Evolutionary conservation across 1,140 invertebrate species (phyloP).

Genomic region (Drosophila seguyi): DNA sequence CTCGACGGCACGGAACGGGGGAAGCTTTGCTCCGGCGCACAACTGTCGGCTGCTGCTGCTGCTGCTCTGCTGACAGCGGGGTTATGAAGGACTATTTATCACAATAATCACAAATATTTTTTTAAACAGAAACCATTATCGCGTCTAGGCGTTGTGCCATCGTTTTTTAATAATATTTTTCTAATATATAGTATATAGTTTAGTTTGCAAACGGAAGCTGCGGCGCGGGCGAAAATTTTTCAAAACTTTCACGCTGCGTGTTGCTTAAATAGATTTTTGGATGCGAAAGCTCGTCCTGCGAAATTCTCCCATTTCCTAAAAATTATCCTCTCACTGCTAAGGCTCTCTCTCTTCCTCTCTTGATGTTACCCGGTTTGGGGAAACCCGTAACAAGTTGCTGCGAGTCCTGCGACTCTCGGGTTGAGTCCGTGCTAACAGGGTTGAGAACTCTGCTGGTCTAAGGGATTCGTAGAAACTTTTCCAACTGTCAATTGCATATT

Average conservation of each 20-base stretch:
- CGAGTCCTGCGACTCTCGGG: background rate
- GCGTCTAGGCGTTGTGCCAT: background rate
- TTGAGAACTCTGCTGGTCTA: background rate
- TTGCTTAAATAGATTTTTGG: conserved; percentile 39
- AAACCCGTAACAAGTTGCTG: conserved; percentile 11
- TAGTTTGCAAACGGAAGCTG: conserved; percentile 25
- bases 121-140: conserved; percentile 6
- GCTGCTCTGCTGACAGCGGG: conserved; percentile 12
- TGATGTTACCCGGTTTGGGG: conserved; percentile 6
- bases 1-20: conserved; percentile 55
- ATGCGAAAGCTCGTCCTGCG: conserved; percentile 24
- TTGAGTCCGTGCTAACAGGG: background rate
- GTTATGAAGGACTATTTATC: conserved; percentile 55
- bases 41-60: conserved; percentile 70
- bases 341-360: background rate
- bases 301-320: background rate
- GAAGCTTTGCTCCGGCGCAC: conserved; percentile 72
- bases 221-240: conserved; percentile 26
- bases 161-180: conserved; percentile 2
- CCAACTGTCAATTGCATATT: background rate
- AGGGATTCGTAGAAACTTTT: background rate
- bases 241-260: conserved; percentile 27
- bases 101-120: conserved; percentile 10
- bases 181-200: background rate
- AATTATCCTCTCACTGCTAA: conserved; percentile 15